Percentiles rank a stretch among this genome's conserved stretches.
Conservation (phyloP, 2,113 vertebrate genomes). For the Erpornis zantholeuca region DNA sequence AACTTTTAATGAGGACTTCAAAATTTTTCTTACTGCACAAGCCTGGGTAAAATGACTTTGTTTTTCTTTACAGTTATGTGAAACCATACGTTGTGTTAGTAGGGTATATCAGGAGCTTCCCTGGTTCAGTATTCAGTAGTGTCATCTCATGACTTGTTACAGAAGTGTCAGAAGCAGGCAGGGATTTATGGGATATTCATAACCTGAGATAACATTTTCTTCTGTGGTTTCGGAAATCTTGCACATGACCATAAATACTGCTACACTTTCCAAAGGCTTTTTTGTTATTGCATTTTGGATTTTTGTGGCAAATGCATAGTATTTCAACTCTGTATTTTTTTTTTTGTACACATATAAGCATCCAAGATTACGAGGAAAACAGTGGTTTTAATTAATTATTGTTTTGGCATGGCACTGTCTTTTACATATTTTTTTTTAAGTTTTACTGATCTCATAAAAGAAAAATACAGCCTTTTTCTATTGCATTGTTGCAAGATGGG, state of each 20-base stretch:
- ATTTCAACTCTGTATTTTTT: neutral
- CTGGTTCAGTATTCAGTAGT: neutral
- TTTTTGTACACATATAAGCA: neutral
- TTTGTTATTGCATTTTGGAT: neutral
- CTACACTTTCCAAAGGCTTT: neutral
- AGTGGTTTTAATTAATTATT: neutral
- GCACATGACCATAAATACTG: neutral
- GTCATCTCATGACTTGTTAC: neutral
- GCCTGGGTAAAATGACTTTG: slow-evolving; percentile 75
- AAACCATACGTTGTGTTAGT: neutral
- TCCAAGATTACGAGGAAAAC: neutral
- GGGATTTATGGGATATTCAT: neutral
- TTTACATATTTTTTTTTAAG: neutral
- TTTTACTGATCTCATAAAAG: neutral
- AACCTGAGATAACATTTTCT: neutral
- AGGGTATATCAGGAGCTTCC: neutral
- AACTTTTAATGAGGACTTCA: slow-evolving; percentile 89
- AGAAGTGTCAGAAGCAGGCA: neutral
- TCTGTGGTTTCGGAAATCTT: neutral
- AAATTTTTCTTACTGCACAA: slow-evolving; percentile 90
- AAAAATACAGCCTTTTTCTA: neutral
- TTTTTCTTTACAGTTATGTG: neutral
- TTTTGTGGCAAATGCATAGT: neutral
- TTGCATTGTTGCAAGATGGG: neutral
- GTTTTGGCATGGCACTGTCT: neutral